Conservation (phyloP, 1,140 invertebrate species). For the Scaptomyza hsui region DNA sequence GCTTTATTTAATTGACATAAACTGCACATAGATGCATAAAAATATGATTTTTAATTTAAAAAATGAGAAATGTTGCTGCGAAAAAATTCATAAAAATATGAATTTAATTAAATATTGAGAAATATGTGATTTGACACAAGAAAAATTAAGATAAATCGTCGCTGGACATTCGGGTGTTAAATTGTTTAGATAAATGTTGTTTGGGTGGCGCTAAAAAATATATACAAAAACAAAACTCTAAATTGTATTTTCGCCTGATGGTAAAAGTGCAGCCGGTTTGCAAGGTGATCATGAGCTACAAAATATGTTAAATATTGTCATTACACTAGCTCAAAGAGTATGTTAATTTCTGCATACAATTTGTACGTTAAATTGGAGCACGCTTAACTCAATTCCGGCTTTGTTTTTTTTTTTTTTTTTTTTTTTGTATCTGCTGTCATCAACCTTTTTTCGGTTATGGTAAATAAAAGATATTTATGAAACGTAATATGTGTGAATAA, state of each 20-base stretch:
- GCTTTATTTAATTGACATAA: neutral
- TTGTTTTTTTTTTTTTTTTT: neutral
- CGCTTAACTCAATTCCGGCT: neutral
- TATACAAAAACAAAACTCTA: neutral
- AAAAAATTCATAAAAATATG: too few relatives aligned
- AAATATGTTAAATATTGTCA: conserved; percentile 57
- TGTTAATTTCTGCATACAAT: neutral
- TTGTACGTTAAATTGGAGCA: neutral
- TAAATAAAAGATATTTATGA: neutral
- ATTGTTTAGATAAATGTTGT: neutral
- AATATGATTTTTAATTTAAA: too few relatives aligned
- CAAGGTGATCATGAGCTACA: conserved; percentile 53
- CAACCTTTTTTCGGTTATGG: conserved; percentile 1
- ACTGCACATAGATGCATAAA: too few relatives aligned
- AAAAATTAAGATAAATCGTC: neutral
- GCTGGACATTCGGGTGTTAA: neutral
- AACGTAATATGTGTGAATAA: neutral
- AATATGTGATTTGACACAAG: neutral
- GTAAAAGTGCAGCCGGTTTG: conserved; percentile 53
- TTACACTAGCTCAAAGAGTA: conserved; percentile 18
- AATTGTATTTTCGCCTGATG: neutral
- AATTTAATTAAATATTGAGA: neutral
- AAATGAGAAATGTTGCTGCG: neutral
- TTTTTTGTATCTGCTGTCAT: conserved; percentile 12
- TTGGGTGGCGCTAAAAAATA: neutral